Conservation (phyloP, 2,888 invertebrate genomes). For the Zonitis immaculata region DNA sequence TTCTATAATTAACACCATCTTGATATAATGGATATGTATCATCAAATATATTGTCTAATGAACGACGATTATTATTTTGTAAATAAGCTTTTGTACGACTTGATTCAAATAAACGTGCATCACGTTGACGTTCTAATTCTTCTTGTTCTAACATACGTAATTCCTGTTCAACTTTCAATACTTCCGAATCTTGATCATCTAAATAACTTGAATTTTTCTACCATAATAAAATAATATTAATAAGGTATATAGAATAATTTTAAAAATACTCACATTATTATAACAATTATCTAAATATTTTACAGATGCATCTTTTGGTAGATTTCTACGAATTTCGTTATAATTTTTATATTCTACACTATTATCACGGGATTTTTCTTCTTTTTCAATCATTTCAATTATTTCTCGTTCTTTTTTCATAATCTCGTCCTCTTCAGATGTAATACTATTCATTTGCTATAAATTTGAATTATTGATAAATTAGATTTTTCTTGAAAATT, state of each 20-base stretch:
- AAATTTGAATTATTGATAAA: too few species aligned
- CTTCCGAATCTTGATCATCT: constrained; percentile 46
- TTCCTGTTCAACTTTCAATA: constrained; percentile 74
- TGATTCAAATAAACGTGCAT: constrained; percentile 64
- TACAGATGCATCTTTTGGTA: not conserved
- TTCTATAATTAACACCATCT: constrained; percentile 37
- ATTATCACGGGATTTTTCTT: constrained; percentile 57
- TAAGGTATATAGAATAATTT: too few species aligned
- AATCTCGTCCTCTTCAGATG: constrained; percentile 76
- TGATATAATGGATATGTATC: constrained; percentile 32
- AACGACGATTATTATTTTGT: constrained; percentile 41
- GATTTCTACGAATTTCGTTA: constrained; percentile 1
- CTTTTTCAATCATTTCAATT: constrained; percentile 59
- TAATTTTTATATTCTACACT: constrained; percentile 25
- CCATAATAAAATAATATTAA: constrained; percentile 5
- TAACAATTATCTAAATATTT: constrained; percentile 36
- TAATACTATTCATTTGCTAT: constrained; percentile 62
- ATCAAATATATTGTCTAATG: constrained; percentile 45
- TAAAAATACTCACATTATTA: constrained; percentile 30
- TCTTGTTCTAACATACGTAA: constrained; percentile 72
- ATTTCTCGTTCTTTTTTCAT: constrained; percentile 62
- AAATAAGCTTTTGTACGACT: constrained; percentile 50
- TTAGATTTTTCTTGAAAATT: too few species aligned
- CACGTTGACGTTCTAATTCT: constrained; percentile 68
- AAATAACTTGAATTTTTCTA: constrained; percentile 35